These are phyloP conservation scores for Sphaeridia pumilis DNA, from an alignment of 2,888 invertebrate species.

Conservation along the genomic window DNA sequence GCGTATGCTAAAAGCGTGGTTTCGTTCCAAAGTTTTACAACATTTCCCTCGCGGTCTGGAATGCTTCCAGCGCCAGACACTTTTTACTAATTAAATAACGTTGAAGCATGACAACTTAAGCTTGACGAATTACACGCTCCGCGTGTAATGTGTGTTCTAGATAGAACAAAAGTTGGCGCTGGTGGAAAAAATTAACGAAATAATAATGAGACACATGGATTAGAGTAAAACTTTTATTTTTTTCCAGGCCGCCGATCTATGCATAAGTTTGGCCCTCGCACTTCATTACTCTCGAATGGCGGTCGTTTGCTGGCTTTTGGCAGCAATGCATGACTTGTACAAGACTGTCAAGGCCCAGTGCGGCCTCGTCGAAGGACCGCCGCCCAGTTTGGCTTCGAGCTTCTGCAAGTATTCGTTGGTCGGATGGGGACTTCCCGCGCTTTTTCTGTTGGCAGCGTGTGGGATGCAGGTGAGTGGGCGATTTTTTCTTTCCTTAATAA, in stretches of 20 bases:
- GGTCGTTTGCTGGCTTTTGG: slow-evolving; percentile 55
- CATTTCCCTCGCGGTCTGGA: too few relatives aligned
- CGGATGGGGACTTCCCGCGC: slow-evolving; percentile 53
- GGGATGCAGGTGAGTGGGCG: slow-evolving; percentile 32
- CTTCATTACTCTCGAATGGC: slow-evolving; percentile 54
- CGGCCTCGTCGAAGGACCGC: slow-evolving; percentile 36
- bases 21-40: too few relatives aligned
- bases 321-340: slow-evolving; percentile 55
- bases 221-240: slow-evolving; percentile 2
- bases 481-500: too few relatives aligned
- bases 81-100: too few relatives aligned
- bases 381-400: slow-evolving; percentile 41
- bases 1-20: too few relatives aligned
- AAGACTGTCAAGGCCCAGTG: slow-evolving; percentile 40
- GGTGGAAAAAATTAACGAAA: background rate
- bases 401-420: slow-evolving; percentile 48
- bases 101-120: too few relatives aligned
- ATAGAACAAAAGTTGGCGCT: too few relatives aligned
- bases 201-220: background rate
- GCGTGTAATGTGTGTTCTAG: too few relatives aligned
- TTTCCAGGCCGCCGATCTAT: slow-evolving; percentile 49
- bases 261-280: slow-evolving; percentile 50
- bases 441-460: slow-evolving; percentile 46
- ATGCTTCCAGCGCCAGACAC: too few relatives aligned
- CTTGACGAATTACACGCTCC: too few relatives aligned